phyloP scores from a whole-genome alignment of 1,140 invertebrate genomes.

The Drosophila truncata region DNA sequence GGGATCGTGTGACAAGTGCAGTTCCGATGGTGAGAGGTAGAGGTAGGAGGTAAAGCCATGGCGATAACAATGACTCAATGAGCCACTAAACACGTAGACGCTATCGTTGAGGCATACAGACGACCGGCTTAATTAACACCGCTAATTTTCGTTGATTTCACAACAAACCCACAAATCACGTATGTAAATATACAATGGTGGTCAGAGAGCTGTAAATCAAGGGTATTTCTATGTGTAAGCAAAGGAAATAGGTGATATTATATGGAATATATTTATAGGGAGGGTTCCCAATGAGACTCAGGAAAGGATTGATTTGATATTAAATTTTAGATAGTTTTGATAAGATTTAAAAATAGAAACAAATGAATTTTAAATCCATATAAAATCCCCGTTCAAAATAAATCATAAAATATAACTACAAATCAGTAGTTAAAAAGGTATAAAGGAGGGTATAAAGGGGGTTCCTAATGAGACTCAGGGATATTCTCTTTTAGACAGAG shows the following conservation, averaged over 20 bases:
- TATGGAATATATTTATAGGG: neutral
- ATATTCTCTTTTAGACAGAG: too few species aligned
- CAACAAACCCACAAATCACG: slow-evolving; percentile 40
- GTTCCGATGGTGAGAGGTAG: neutral
- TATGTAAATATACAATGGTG: slow-evolving; percentile 14
- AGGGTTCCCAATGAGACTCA: neutral
- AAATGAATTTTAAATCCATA: too few species aligned
- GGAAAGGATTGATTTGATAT: neutral
- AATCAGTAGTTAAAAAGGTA: too few species aligned
- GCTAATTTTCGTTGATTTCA: slow-evolving; percentile 44
- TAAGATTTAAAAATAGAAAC: too few species aligned
- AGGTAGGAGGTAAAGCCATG: neutral
- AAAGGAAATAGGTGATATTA: neutral
- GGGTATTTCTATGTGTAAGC: too few species aligned
- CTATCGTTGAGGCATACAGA: slow-evolving; percentile 31
- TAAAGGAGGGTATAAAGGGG: too few species aligned
- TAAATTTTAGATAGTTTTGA: too few species aligned
- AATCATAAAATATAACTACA: too few species aligned
- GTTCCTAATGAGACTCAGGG: too few species aligned
- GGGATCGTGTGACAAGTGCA: slow-evolving; percentile 39
- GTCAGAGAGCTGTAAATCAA: neutral
- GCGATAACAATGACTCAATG: slow-evolving; percentile 48
- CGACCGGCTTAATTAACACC: slow-evolving; percentile 39
- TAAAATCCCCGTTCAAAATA: too few species aligned
- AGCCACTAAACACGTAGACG: slow-evolving; percentile 47